Evolutionary conservation across 2,113 vertebrate genomes (phyloP), one percentile per base, ranked within the genome.

Genomic region (Hippocampus barbouri): DNA sequence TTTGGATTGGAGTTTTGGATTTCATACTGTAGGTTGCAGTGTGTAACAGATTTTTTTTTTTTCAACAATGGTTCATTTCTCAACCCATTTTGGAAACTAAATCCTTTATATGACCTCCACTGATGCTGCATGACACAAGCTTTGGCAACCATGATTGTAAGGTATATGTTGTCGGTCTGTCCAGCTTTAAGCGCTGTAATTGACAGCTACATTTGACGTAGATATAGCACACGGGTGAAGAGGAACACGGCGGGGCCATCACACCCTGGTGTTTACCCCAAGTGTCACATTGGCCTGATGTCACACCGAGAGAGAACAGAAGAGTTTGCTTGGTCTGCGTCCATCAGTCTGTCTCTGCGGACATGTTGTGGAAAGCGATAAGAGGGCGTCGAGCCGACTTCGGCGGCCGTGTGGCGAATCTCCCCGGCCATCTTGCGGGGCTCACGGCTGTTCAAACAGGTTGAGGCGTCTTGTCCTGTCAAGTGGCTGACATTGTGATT

Each of bases 401-500:
- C 66, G 65, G 79, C 54, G 79, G 83, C 72, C 80, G 77, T 61
- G 82, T 68, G 78, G 83, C 85, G 89, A 86, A 91, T 91, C 89
- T 90, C 89, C 86, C 77, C 41, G 84, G 89, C 89, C 89, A 90
- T 87, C 88, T 89, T 72, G 75, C 79, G 67, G 72, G 51, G 67
- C 82, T 84, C 82, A 62, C 59, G 63, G 69, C 79, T 90, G 90
- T 90, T 92, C 87, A 89, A 89, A 92, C 90, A 92, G 86, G 87
- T 90, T 88, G 87, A 62, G 79, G 80, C 79, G 90, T 89, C 91
- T 89, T 78, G 87, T 93, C 92, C 91, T 89, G 92, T 93, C 92
- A 92, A 92, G 90, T 88, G 89, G 86, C 90, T 90, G 92, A 91
- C 90, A 85, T 90, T 91, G 90, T 89, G 91, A 93, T 92, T 91